Conservation (phyloP, 2,888 invertebrate species). For the Melitaea athalia region DNA sequence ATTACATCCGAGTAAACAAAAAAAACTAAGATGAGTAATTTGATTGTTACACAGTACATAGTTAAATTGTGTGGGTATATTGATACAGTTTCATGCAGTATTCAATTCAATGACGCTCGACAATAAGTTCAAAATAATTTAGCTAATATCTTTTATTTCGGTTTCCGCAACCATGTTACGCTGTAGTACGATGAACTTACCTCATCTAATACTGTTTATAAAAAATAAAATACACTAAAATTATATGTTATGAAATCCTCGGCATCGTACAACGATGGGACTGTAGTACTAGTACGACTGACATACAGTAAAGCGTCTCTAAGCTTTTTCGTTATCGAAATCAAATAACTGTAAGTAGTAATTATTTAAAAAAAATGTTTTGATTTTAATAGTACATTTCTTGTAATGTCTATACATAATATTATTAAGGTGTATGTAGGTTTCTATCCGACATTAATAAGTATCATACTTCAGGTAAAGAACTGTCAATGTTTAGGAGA, state of each 20-base stretch:
- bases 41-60: slow-evolving; percentile 35
- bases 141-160: background rate
- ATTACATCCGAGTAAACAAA: slow-evolving; percentile 38
- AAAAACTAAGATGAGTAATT: slow-evolving; percentile 44
- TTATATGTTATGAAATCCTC: no score
- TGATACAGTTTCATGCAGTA: background rate
- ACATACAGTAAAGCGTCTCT: no score
- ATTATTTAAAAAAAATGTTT: no score
- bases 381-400: no score
- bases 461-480: no score
- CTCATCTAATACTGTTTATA: background rate
- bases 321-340: no score
- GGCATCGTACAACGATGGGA: background rate
- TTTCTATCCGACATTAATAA: no score
- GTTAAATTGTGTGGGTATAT: slow-evolving; percentile 16
- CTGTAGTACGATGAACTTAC: slow-evolving; percentile 1
- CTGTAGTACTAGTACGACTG: no score
- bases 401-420: no score
- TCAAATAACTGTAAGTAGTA: no score
- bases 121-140: background rate
- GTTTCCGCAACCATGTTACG: background rate
- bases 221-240: background rate
- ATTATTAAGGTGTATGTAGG: no score
- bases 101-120: background rate
- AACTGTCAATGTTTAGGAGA: no score